A percentile compares a stretch with the other conserved stretches of the same genome.
phyloP scores from a whole-genome alignment of 2,888 invertebrate species.

The Odontomyia ornata region DNA sequence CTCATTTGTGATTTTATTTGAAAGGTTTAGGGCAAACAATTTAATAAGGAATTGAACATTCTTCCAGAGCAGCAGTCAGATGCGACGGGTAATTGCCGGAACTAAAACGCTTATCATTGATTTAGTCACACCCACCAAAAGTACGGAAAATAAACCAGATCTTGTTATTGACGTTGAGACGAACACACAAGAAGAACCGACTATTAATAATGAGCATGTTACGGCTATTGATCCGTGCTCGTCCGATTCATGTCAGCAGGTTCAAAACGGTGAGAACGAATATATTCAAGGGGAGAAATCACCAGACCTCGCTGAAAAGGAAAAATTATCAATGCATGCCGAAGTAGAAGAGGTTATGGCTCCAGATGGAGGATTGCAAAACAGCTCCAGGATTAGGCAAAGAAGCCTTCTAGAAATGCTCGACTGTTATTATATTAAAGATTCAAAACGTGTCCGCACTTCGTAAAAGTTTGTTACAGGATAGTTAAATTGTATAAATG shows the following conservation, averaged over 20 bases:
- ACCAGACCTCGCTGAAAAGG: conserved; percentile 3
- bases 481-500: no score
- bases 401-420: conserved; percentile 61
- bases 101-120: not conserved
- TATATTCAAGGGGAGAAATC: not conserved
- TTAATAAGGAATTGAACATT: not conserved
- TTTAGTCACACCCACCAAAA: no score
- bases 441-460: conserved; percentile 52
- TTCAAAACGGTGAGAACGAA: not conserved
- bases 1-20: not conserved
- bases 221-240: not conserved
- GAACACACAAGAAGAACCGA: no score
- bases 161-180: not conserved
- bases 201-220: not conserved
- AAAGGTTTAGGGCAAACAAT: not conserved
- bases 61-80: conserved; percentile 38
- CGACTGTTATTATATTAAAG: conserved; percentile 58
- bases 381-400: conserved; percentile 54
- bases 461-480: conserved; percentile 1
- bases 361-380: conserved; percentile 45
- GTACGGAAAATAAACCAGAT: no score
- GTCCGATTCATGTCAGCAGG: conserved; percentile 19
- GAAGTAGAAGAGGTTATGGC: not conserved
- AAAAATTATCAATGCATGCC: conserved; percentile 6
- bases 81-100: conserved; percentile 7